Percentiles rank a stretch among this genome's conserved stretches.
These are phyloP conservation scores for Dicerorhinus sumatrensis DNA, from an alignment of 2,113 vertebrate genomes.

Conservation along the genomic window DNA sequence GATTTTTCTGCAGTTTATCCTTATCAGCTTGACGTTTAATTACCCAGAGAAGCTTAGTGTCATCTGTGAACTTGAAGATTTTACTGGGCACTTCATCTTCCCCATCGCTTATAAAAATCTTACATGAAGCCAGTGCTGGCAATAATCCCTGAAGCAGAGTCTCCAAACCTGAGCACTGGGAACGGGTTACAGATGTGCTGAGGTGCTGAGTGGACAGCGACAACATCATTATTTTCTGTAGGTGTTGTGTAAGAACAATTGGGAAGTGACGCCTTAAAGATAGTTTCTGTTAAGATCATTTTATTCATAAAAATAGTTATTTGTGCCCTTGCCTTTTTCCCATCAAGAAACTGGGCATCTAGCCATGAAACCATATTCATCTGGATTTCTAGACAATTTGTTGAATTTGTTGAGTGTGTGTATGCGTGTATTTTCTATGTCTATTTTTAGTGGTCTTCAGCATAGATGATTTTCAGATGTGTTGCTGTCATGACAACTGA, in stretches of 20 bases:
- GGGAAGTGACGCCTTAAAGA: not conserved
- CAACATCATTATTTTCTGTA: not conserved
- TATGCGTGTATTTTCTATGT: not conserved
- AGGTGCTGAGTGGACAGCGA: not conserved
- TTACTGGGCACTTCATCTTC: conserved; percentile 52
- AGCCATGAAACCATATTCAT: not conserved
- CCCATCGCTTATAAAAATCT: not conserved
- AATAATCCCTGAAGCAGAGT: not conserved
- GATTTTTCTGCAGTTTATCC: conserved; percentile 42
- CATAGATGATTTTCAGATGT: not conserved
- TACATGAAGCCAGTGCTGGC: not conserved
- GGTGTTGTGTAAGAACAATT: not conserved
- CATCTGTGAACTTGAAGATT: conserved; percentile 70
- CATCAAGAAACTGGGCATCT: not conserved
- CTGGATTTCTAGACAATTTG: not conserved
- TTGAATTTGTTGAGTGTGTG: not conserved
- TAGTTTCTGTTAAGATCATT: not conserved
- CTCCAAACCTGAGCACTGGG: not conserved
- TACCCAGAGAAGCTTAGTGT: conserved; percentile 51
- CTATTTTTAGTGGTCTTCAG: not conserved
- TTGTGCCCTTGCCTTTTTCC: not conserved
- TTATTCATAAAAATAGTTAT: not conserved
- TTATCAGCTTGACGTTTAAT: conserved; percentile 59
- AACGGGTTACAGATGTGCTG: not conserved
- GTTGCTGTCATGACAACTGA: not conserved